Conservation (phyloP, 2,888 invertebrate species). For the Autographa gamma region DNA sequence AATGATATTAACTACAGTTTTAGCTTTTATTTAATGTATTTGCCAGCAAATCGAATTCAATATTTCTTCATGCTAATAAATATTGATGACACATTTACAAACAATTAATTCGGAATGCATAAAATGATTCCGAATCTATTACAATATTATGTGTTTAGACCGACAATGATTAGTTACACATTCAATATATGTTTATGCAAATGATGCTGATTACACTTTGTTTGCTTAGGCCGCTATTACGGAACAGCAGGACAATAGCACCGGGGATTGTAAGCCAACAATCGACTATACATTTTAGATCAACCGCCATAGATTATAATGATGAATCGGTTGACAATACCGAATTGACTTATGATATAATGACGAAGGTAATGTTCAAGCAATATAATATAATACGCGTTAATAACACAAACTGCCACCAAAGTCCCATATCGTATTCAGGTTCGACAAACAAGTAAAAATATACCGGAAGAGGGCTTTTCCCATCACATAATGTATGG, state of each 20-base stretch:
- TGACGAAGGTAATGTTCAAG: not conserved
- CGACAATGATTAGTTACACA: slow-evolving; percentile 67
- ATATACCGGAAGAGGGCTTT: slow-evolving; percentile 47
- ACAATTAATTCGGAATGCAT: slow-evolving; percentile 14
- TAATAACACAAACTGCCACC: not conserved
- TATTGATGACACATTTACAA: slow-evolving; percentile 18
- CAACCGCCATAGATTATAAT: slow-evolving; percentile 23
- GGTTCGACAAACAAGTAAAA: slow-evolving; percentile 25
- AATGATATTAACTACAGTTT: not conserved
- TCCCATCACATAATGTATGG: slow-evolving; percentile 53
- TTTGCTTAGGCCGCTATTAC: slow-evolving; percentile 68
- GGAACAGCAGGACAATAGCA: slow-evolving; percentile 48
- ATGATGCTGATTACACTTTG: slow-evolving; percentile 70
- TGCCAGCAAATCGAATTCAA: not conserved
- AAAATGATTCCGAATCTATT: slow-evolving; percentile 31
- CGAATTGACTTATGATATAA: slow-evolving; percentile 16
- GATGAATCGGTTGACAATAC: slow-evolving; percentile 18
- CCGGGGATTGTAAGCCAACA: slow-evolving; percentile 46
- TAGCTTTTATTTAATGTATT: not conserved
- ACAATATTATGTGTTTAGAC: slow-evolving; percentile 44
- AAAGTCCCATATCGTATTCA: slow-evolving; percentile 21
- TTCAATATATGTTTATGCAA: slow-evolving; percentile 73
- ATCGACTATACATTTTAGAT: slow-evolving; percentile 46
- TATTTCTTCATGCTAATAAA: not conserved
- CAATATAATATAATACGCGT: not conserved